These are phyloP conservation scores for Actenoides hombroni DNA, from an alignment of 2,113 vertebrate genomes.

Conservation along the genomic window DNA sequence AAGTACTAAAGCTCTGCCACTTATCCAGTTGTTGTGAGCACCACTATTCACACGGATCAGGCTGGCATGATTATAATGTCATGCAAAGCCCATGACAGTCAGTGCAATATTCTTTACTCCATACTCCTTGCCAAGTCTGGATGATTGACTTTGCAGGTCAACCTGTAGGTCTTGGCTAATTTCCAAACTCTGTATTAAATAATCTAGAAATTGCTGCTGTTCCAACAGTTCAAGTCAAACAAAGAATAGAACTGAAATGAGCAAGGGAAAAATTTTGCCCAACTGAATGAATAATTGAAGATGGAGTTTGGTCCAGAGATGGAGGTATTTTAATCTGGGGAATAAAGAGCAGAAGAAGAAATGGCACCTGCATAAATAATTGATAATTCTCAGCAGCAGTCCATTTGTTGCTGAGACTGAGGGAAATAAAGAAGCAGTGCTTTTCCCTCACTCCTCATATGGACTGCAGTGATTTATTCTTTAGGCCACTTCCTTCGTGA, in stretches of 20 bases:
- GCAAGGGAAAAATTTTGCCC: neutral
- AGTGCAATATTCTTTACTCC: neutral
- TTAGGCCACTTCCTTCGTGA: neutral
- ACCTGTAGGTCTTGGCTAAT: neutral
- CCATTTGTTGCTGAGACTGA: neutral
- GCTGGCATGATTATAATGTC: neutral
- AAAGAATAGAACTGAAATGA: neutral
- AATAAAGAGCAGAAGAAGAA: neutral
- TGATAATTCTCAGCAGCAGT: neutral
- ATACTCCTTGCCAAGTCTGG: neutral
- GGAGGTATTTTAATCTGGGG: neutral
- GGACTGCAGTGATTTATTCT: neutral
- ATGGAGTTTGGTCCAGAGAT: neutral
- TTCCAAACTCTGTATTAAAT: neutral
- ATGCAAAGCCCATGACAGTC: neutral
- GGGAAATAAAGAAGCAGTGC: neutral
- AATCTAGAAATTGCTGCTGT: neutral
- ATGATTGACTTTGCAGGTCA: neutral
- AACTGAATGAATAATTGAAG: slow-evolving; percentile 13
- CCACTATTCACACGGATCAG: neutral
- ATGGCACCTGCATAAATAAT: slow-evolving; percentile 21
- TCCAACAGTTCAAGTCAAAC: neutral
- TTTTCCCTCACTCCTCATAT: neutral
- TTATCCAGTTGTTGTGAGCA: neutral
- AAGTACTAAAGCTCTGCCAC: neutral